These are phyloP conservation scores for Rhea pennata DNA, from an alignment of 2,113 vertebrate species.

Conservation along the genomic window DNA sequence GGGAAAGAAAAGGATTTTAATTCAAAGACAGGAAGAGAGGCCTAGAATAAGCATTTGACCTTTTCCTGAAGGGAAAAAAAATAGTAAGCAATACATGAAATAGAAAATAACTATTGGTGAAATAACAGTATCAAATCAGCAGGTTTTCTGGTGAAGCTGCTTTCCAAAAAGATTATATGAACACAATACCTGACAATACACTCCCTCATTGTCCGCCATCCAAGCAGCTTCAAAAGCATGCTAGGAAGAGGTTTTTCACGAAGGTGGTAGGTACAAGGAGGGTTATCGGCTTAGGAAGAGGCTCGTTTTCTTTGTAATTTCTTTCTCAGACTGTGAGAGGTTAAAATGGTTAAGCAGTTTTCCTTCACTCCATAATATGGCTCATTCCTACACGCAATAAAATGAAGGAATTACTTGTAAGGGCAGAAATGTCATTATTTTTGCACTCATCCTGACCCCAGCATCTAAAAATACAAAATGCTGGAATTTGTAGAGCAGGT, in stretches of 20 bases:
- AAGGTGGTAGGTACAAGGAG: neutral
- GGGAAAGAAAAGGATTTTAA: conserved; percentile 5
- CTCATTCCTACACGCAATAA: conserved; percentile 64
- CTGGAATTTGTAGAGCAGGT: conserved; percentile 77
- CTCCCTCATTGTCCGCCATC: neutral
- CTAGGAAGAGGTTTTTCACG: neutral
- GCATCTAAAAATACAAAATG: conserved; percentile 80
- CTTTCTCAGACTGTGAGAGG: conserved; percentile 57
- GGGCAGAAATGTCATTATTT: conserved; percentile 72
- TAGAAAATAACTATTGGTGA: neutral
- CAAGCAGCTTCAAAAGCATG: conserved; percentile 35
- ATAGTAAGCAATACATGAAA: neutral
- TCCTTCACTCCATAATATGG: conserved; percentile 56
- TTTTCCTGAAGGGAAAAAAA: conserved; percentile 27
- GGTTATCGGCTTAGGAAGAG: neutral
- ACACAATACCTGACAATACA: neutral
- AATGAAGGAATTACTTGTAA: conserved; percentile 71
- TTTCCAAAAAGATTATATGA: neutral
- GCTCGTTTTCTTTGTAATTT: conserved; percentile 25
- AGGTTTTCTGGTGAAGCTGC: conserved; percentile 14
- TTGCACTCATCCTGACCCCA: conserved; percentile 72
- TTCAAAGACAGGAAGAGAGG: conserved; percentile 33
- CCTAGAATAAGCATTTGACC: conserved; percentile 42
- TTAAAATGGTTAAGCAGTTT: conserved; percentile 66
- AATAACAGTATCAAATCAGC: conserved; percentile 39